Evolutionary conservation across 2,888 invertebrate species (phyloP).

Genomic region (Panorpa germanica): DNA sequence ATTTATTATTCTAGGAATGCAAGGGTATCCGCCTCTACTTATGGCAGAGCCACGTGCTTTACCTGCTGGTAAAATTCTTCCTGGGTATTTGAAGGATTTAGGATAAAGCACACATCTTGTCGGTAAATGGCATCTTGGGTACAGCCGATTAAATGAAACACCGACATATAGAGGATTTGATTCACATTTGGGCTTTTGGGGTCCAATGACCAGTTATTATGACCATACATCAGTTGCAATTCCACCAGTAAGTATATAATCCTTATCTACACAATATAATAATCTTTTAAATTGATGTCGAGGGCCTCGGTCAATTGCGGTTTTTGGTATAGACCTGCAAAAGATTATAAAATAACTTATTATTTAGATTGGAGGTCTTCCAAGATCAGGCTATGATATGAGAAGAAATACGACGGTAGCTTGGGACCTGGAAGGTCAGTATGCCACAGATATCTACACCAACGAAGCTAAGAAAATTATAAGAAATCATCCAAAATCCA

Average conservation of each 20-base stretch:
- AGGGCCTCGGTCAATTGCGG: no score
- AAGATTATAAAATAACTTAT: no score
- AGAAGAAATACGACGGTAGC: slow-evolving; percentile 29
- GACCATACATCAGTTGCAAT: slow-evolving; percentile 42
- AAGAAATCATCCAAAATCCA: slow-evolving; percentile 28
- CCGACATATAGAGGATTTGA: slow-evolving; percentile 62
- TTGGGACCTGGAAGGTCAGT: slow-evolving; percentile 33
- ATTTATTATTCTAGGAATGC: slow-evolving; percentile 49
- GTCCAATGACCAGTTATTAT: slow-evolving; percentile 65
- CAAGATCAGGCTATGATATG: slow-evolving; percentile 33
- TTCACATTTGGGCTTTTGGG: slow-evolving; percentile 69
- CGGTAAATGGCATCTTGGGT: slow-evolving; percentile 87
- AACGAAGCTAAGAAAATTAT: slow-evolving; percentile 43
- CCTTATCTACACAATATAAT: no score
- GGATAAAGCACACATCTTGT: slow-evolving; percentile 69
- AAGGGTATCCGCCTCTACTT: slow-evolving; percentile 45
- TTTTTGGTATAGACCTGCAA: no score
- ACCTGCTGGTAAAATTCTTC: slow-evolving; percentile 47
- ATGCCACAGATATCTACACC: slow-evolving; percentile 53
- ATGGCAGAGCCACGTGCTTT: slow-evolving; percentile 53
- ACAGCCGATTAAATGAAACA: slow-evolving; percentile 46
- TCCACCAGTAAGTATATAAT: no score
- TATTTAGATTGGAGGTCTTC: no score
- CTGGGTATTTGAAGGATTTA: slow-evolving; percentile 43
- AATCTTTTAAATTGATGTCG: no score